Evolutionary conservation across 2,113 vertebrate genomes (phyloP).

Genomic region (Nymphicus hollandicus): DNA sequence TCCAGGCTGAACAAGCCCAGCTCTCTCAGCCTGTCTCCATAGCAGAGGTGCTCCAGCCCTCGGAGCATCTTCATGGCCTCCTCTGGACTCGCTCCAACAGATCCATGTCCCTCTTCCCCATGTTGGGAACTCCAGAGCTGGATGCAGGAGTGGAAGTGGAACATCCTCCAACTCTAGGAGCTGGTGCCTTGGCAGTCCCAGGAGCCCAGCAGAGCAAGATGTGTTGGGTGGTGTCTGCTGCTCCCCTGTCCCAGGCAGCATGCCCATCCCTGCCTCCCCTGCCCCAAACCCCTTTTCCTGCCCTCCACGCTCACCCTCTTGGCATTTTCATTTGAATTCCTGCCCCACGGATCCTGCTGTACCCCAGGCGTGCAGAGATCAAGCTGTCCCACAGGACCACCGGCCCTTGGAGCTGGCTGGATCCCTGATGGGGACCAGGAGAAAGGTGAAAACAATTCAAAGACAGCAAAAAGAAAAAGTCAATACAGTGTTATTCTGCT

Average conservation of each 20-base stretch:
- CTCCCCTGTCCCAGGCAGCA: not conserved
- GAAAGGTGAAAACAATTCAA: not conserved
- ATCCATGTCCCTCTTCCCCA: not conserved
- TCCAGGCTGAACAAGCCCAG: not conserved
- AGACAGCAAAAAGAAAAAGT: not conserved
- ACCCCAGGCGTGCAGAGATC: not conserved
- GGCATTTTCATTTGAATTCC: not conserved
- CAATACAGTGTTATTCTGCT: not conserved
- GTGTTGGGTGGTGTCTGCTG: not conserved
- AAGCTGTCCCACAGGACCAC: rapidly evolving
- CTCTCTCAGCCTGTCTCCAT: not conserved
- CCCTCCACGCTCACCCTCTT: rapidly evolving
- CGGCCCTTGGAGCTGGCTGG: rapidly evolving
- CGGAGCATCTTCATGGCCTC: not conserved
- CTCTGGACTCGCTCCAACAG: not conserved
- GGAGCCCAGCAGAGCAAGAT: not conserved
- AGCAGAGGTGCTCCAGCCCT: not conserved
- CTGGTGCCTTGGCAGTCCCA: rapidly evolving
- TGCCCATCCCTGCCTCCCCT: not conserved
- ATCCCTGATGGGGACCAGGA: not conserved
- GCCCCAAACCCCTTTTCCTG: not conserved
- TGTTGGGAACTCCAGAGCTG: not conserved
- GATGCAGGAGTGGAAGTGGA: not conserved
- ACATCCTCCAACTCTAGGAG: not conserved
- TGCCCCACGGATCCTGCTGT: not conserved